phyloP scores from a whole-genome alignment of 2,113 vertebrate species.

The Apodemus sylvaticus region DNA sequence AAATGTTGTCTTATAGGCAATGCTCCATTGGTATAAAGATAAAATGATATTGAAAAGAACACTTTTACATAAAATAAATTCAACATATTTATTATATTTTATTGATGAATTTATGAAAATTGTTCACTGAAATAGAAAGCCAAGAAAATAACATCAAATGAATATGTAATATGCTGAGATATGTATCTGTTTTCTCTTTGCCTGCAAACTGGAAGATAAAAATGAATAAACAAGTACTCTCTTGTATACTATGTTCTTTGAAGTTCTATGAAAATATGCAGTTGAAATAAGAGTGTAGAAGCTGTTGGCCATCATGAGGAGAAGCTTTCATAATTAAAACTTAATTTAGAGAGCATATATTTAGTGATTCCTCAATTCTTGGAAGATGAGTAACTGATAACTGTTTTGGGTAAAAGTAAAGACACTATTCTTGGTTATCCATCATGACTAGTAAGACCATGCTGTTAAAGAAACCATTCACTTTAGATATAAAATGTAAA shows the following conservation, averaged over 20 bases:
- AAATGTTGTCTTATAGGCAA: neutral
- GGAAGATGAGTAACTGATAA: neutral
- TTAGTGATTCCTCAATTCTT: neutral
- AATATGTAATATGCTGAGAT: neutral
- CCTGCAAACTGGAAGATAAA: neutral
- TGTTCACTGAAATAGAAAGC: neutral
- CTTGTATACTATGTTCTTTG: neutral
- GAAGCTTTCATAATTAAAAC: neutral
- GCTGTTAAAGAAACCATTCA: neutral
- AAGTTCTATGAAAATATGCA: neutral
- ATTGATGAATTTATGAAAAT: conserved; percentile 18
- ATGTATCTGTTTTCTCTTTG: neutral
- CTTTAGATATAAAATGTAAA: neutral
- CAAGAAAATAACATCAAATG: conserved; percentile 6
- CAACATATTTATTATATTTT: conserved; percentile 43
- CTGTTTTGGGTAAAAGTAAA: neutral
- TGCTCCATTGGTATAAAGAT: conserved; percentile 13
- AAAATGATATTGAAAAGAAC: conserved; percentile 36
- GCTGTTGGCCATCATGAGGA: neutral
- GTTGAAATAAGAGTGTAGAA: neutral
- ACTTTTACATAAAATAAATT: neutral
- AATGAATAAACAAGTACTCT: neutral
- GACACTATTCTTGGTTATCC: no score
- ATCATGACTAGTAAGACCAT: no score
- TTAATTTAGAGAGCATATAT: neutral